Conservation (phyloP, 1,140 invertebrate genomes). For the Cherax destructor region DNA sequence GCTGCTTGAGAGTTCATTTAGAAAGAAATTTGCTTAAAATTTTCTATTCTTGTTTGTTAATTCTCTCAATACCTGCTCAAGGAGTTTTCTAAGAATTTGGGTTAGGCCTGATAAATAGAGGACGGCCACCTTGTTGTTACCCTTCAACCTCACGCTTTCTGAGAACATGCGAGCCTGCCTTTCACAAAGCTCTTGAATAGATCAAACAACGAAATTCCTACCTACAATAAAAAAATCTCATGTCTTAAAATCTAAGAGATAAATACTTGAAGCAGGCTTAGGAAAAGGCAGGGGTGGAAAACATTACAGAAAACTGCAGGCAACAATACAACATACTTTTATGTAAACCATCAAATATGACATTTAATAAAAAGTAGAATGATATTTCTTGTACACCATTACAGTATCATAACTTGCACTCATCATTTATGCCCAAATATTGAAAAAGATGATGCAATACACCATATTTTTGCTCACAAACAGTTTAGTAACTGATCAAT, state of each 20-base stretch:
- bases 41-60: constrained; percentile 21
- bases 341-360: constrained; percentile 69
- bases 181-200: constrained; percentile 66
- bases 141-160: constrained; percentile 59
- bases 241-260: constrained; percentile 57
- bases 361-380: constrained; percentile 65
- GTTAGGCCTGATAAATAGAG: constrained; percentile 38
- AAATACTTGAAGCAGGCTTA: constrained; percentile 68
- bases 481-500: constrained; percentile 55
- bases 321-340: constrained; percentile 62
- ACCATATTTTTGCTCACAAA: constrained; percentile 49
- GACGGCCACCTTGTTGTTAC: constrained; percentile 59
- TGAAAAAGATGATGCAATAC: constrained; percentile 41
- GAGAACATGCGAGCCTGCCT: constrained; percentile 64
- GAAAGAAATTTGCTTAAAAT: constrained; percentile 19
- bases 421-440: constrained; percentile 66
- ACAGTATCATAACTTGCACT: constrained; percentile 62
- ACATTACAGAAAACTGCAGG: constrained; percentile 65
- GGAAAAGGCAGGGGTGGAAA: constrained; percentile 68
- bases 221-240: constrained; percentile 48
- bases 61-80: constrained; percentile 10
- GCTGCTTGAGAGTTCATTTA: constrained; percentile 16
- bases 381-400: constrained; percentile 66
- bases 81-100: constrained; percentile 41
- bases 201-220: constrained; percentile 64